These are phyloP conservation scores for Brassicogethes aeneus DNA, from an alignment of 2,888 invertebrate genomes.

Conservation along the genomic window DNA sequence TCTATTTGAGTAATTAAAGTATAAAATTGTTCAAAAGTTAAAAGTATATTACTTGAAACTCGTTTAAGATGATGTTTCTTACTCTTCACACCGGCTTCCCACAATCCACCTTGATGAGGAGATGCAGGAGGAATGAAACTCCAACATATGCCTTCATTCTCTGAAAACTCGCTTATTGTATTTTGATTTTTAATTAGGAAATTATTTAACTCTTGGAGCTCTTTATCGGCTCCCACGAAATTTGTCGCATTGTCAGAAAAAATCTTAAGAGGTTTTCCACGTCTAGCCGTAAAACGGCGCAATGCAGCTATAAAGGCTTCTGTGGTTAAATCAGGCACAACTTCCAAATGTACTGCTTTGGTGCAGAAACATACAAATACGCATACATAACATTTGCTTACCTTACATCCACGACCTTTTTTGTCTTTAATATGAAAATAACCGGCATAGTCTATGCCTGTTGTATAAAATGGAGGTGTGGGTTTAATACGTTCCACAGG, in stretches of 20 bases:
- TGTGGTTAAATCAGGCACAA: constrained; percentile 24
- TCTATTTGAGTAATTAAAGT: constrained; percentile 9
- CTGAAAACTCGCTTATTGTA: constrained; percentile 1
- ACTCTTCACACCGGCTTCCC: constrained; percentile 8
- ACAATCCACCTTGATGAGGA: constrained; percentile 9
- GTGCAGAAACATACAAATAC: too few species aligned
- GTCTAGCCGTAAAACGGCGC: too few species aligned
- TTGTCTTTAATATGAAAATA: constrained; percentile 11
- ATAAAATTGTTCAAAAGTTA: constrained; percentile 9
- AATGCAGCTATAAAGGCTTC: constrained; percentile 27
- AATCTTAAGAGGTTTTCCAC: too few species aligned
- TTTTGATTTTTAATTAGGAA: not conserved
- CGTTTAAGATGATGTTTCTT: constrained; percentile 9
- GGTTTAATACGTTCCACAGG: constrained; percentile 1
- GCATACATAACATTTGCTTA: too few species aligned
- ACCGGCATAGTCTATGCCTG: constrained; percentile 17
- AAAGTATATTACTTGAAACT: too few species aligned
- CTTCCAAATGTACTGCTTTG: constrained; percentile 30
- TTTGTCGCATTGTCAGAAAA: too few species aligned
- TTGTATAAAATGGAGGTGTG: constrained; percentile 3
- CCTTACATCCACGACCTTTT: too few species aligned
- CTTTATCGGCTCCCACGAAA: constrained; percentile 26
- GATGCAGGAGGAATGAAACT: too few species aligned
- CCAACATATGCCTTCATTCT: constrained; percentile 6
- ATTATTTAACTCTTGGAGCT: too few species aligned